A percentile compares a stretch with the other conserved stretches of the same genome.
phyloP scores from a whole-genome alignment of 2,888 invertebrate species.

The Chaetogeoica ovagalla region DNA sequence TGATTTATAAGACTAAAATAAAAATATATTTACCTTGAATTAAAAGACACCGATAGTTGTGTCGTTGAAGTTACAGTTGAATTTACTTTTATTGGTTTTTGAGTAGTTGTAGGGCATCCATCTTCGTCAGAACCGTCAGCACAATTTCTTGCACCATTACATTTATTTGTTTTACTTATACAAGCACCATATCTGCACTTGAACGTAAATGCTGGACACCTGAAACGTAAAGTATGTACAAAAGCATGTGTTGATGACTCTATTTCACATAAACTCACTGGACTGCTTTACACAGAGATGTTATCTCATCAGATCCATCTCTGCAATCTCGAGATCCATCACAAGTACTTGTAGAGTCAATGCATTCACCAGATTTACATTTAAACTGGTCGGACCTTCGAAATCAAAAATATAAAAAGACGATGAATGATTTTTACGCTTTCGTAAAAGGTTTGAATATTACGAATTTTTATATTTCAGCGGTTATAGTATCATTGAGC shows the following conservation, averaged over 20 bases:
- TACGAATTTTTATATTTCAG: too few species aligned
- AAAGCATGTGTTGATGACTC: background rate
- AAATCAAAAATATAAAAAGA: background rate
- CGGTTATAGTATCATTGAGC: background rate
- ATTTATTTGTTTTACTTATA: background rate
- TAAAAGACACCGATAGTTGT: background rate
- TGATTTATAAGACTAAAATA: background rate
- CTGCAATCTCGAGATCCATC: slow-evolving; percentile 27
- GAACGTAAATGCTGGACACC: background rate
- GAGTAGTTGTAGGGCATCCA: background rate
- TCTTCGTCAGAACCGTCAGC: slow-evolving; percentile 4
- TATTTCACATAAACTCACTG: background rate
- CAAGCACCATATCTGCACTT: slow-evolving; percentile 31
- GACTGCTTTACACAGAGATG: background rate
- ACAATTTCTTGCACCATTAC: background rate
- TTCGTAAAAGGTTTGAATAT: too few species aligned
- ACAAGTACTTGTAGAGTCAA: slow-evolving; percentile 15
- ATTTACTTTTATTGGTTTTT: background rate
- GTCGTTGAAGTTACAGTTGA: background rate
- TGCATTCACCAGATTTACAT: slow-evolving; percentile 31
- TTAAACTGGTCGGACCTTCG: background rate
- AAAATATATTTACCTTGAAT: background rate
- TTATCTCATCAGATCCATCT: slow-evolving; percentile 36
- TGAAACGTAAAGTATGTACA: background rate
- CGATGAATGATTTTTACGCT: background rate